Conservation (phyloP, 1,140 invertebrate species). For the Schlechtendalia chinensis region DNA sequence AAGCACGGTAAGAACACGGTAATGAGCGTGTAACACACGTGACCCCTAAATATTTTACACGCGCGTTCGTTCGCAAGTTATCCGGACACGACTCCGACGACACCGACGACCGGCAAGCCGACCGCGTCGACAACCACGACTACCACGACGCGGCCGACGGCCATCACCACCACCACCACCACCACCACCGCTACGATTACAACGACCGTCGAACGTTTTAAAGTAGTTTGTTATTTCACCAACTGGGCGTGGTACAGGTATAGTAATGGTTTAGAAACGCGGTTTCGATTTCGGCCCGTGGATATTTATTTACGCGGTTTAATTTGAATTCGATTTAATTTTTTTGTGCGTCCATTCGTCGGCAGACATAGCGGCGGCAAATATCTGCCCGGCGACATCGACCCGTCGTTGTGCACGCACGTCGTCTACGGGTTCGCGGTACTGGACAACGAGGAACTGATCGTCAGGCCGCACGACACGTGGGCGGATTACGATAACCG, state of each 20-base stretch:
- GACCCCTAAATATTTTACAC: no score
- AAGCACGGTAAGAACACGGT: not conserved
- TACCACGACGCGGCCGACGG: constrained; percentile 17
- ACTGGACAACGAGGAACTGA: constrained; percentile 72
- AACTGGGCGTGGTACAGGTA: constrained; percentile 70
- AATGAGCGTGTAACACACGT: no score
- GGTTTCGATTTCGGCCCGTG: no score
- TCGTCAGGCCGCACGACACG: constrained; percentile 79
- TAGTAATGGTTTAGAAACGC: constrained; percentile 27
- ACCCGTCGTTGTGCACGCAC: constrained; percentile 83
- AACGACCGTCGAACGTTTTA: constrained; percentile 56
- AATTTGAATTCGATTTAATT: no score
- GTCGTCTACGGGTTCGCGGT: constrained; percentile 90
- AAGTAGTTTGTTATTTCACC: constrained; percentile 70
- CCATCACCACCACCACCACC: constrained; percentile 11
- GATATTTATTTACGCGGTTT: no score
- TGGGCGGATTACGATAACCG: constrained; percentile 87
- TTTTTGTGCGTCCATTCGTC: no score
- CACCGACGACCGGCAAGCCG: constrained; percentile 3
- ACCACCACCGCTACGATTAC: constrained; percentile 7
- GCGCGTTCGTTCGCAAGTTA: not conserved
- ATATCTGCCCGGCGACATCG: constrained; percentile 80
- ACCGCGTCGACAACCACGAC: constrained; percentile 25
- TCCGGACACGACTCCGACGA: not conserved
- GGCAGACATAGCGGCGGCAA: constrained; percentile 66